Conservation (phyloP, 92 coral and sea anemone genomes). For the Epizoanthus stellaris region DNA sequence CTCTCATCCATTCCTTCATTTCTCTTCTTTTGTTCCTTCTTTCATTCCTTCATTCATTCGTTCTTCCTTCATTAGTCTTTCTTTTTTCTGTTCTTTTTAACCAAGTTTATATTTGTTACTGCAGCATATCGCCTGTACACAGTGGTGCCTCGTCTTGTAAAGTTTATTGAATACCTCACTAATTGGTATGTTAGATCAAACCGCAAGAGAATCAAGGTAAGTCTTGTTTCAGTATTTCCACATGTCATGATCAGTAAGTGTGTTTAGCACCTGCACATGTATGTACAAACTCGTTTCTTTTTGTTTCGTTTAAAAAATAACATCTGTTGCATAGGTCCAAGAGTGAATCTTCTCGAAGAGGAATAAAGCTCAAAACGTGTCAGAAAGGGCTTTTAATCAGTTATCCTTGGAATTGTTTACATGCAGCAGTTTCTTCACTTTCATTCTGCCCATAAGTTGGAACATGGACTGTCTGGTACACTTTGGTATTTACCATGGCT, state of each 20-base stretch:
- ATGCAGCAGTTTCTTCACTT: too few relatives aligned
- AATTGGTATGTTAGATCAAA: conserved; percentile 96
- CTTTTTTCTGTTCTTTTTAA: not conserved
- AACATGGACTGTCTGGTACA: too few relatives aligned
- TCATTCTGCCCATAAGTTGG: too few relatives aligned
- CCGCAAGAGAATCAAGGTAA: conserved; percentile 96
- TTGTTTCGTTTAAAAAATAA: too few relatives aligned
- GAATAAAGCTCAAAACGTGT: too few relatives aligned
- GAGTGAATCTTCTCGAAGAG: too few relatives aligned
- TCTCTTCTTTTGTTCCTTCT: not conserved
- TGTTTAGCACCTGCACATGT: not conserved
- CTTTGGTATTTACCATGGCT: too few relatives aligned
- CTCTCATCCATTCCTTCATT: not conserved
- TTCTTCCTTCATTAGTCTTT: not conserved
- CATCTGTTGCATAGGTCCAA: too few relatives aligned
- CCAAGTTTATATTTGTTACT: not conserved
- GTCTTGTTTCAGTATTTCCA: not conserved
- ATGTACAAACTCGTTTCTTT: too few relatives aligned
- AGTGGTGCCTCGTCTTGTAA: conserved; percentile 96
- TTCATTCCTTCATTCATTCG: not conserved
- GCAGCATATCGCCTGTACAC: conserved; percentile 94
- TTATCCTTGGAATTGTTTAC: too few relatives aligned
- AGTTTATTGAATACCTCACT: conserved; percentile 94
- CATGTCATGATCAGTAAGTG: not conserved
- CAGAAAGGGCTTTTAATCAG: too few relatives aligned